Evolutionary conservation across 2,797 vertebrate species (phyloP).

Genomic region (Zalophus californianus): DNA sequence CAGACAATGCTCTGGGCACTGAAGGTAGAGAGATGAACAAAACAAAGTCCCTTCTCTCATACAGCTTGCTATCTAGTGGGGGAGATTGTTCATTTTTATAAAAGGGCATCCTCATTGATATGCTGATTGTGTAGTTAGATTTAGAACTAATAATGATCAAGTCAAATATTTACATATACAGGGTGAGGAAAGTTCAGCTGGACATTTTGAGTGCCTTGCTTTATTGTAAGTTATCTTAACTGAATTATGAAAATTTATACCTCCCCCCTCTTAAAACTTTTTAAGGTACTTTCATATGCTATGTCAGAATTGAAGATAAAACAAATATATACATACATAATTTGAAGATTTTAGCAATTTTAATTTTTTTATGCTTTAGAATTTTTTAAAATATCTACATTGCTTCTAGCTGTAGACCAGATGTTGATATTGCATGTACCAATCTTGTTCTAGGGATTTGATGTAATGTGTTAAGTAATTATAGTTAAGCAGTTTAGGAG

Average conservation of each 20-base stretch:
- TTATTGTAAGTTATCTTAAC: conserved; percentile 58
- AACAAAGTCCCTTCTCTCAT: conserved; percentile 53
- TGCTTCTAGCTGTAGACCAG: conserved; percentile 68
- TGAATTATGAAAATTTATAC: conserved; percentile 50
- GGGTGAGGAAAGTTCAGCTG: conserved; percentile 24
- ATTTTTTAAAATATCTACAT: not conserved
- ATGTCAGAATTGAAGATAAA: conserved; percentile 57
- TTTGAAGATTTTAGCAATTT: conserved; percentile 48
- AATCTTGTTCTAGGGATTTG: conserved; percentile 73
- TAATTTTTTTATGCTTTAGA: conserved; percentile 61
- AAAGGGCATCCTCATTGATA: conserved; percentile 31
- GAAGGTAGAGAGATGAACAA: conserved; percentile 49
- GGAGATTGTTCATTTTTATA: conserved; percentile 43
- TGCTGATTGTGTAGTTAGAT: conserved; percentile 14
- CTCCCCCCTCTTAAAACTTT: not conserved
- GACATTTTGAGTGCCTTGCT: conserved; percentile 43
- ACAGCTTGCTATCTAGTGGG: conserved; percentile 14
- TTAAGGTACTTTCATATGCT: conserved; percentile 1
- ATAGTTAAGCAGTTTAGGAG: conserved; percentile 66
- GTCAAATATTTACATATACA: conserved; percentile 48
- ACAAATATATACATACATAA: not conserved
- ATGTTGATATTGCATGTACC: conserved; percentile 68
- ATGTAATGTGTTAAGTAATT: conserved; percentile 75
- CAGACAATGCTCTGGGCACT: conserved; percentile 18
- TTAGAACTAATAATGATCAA: conserved; percentile 53